Evolutionary conservation across 2,888 invertebrate genomes (phyloP), one percentile per base, ranked within the genome.

Genomic region (Buathra laborator): DNA sequence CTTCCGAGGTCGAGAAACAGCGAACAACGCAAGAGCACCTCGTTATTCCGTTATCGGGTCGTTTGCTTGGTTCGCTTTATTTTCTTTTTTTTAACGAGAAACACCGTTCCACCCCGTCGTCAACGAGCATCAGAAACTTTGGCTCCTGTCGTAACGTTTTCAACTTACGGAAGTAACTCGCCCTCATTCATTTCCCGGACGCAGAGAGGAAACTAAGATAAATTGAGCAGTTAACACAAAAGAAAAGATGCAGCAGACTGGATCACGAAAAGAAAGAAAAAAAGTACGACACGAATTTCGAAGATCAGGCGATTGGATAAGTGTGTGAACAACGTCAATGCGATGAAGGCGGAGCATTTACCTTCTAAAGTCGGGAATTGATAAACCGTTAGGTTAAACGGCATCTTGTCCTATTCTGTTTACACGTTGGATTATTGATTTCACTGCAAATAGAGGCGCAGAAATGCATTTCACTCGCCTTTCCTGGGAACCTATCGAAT

Each of bases 41-140:
- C 80, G 72, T 80, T 80, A 72, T 71, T 72, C 29, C 16, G 64
- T 64, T 66, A 53, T 62, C 62, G 51, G 70, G 32, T 64, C 64
- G 51, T 72, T 74, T 56, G 51, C 56, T 14, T 56, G 56, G 24
- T 2, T 56, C 10, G 0, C 10, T 19, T 19, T 56, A 19, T 16
- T 56, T 56, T 56, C n/a, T n/a, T 14, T 43, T 51, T n/a, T 37
- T 71, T 37, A 43, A 43, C 24, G 71, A 56, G 37, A 16, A 43
- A 32, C 32, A 32, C 7, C 32, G 10, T 70, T 19, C 19, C 9
- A 9, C 4, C 32, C 37, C 53, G 53, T 51, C 37, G 53, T 16
- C 51, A 32, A 32, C 51, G 4, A 29, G 10, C 16, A 16, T 37
- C 51, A n/a, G 51, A 51, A 51, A 3, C 32, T 51, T 32, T n/a